Evolutionary conservation across 2,888 invertebrate genomes (phyloP).

Genomic region (Stenichneumon culpator): DNA sequence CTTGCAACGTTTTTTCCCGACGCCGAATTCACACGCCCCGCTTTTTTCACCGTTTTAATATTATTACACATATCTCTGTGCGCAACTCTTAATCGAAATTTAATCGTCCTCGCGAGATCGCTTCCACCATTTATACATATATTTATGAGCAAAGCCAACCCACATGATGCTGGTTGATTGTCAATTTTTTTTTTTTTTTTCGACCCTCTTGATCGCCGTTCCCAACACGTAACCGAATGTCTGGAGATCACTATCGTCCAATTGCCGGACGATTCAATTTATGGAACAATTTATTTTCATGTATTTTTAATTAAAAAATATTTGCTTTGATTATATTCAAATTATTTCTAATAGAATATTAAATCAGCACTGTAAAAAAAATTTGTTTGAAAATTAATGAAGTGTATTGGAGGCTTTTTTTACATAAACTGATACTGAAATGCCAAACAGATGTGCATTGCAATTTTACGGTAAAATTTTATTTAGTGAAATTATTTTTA

Average conservation of each 20-base stretch:
- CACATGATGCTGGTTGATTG: conserved; percentile 52
- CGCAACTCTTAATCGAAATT: conserved; percentile 48
- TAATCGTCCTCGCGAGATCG: conserved; percentile 33
- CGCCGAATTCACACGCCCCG: conserved; percentile 7
- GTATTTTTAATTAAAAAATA: neutral
- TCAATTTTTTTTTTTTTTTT: conserved; percentile 46
- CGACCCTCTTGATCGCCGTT: conserved; percentile 54
- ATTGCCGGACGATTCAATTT: neutral
- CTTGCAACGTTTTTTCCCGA: conserved; percentile 31
- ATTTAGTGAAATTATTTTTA: too few species aligned
- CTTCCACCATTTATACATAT: neutral
- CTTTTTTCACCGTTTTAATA: conserved; percentile 3
- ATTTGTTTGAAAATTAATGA: too few species aligned
- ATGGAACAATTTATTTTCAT: neutral
- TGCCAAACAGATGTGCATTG: too few species aligned
- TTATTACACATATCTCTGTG: conserved; percentile 35
- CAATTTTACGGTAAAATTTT: too few species aligned
- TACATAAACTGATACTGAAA: too few species aligned
- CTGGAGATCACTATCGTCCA: conserved; percentile 6
- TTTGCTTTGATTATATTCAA: neutral
- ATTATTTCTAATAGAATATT: neutral
- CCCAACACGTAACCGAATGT: neutral
- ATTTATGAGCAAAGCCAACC: conserved; percentile 25
- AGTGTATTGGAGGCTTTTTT: too few species aligned
- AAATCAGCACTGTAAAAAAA: neutral